Evolutionary conservation across 2,797 vertebrate species (phyloP).

Genomic region (Rhabdomys pumilio): DNA sequence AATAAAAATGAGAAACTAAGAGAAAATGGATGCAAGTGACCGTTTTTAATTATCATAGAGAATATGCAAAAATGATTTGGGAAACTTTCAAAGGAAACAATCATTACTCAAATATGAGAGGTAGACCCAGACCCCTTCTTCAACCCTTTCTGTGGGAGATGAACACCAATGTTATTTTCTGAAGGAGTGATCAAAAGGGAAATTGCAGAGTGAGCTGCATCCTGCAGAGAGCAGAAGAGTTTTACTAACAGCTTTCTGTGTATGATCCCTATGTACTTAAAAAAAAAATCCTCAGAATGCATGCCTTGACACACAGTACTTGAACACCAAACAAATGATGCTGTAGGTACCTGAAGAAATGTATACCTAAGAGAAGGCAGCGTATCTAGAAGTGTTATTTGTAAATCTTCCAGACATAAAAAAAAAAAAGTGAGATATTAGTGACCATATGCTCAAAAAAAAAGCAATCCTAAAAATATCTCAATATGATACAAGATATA

Average conservation of each 20-base stretch:
- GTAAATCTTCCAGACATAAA: not conserved
- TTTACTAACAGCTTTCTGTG: slow-evolving; percentile 15
- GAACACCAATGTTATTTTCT: slow-evolving; percentile 72
- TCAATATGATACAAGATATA: not conserved
- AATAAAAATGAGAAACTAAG: not conserved
- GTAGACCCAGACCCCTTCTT: accelerated
- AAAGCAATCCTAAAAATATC: not conserved
- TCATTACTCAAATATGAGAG: slow-evolving; percentile 1
- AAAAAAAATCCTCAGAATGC: not conserved
- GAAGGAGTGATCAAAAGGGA: slow-evolving; percentile 63
- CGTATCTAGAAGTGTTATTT: not conserved
- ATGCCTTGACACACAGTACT: slow-evolving; percentile 9
- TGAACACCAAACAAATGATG: slow-evolving; percentile 49
- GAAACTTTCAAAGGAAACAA: slow-evolving; percentile 62
- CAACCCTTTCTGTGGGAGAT: not conserved
- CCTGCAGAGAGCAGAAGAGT: slow-evolving; percentile 71
- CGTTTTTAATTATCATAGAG: slow-evolving; percentile 57
- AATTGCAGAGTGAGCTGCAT: slow-evolving; percentile 55
- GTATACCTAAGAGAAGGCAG: not conserved
- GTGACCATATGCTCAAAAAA: not conserved
- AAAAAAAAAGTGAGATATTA: not conserved
- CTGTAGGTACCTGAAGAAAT: not conserved
- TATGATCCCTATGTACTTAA: not conserved
- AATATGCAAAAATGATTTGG: slow-evolving; percentile 66
- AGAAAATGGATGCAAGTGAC: slow-evolving; percentile 44